phyloP scores from a whole-genome alignment of 1,140 invertebrate species.

The Mercenaria mercenaria region DNA sequence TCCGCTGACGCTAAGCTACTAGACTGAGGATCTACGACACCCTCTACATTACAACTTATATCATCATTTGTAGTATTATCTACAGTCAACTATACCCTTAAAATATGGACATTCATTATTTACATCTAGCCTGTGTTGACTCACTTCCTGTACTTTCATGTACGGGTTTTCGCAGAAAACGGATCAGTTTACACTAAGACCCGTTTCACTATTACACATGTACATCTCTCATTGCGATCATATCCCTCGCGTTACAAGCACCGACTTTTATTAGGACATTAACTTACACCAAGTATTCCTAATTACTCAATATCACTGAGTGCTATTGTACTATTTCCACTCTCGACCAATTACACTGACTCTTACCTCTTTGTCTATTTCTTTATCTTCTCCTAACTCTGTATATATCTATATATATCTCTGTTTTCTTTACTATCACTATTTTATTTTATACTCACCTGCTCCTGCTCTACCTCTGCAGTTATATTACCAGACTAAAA shows the following conservation, averaged over 20 bases:
- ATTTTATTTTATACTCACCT: too few species aligned
- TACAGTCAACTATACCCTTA: constrained; percentile 53
- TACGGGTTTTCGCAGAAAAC: constrained; percentile 13
- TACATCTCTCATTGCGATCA: constrained; percentile 65
- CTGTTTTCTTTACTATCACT: too few species aligned
- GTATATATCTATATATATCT: too few species aligned
- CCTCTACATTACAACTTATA: constrained; percentile 66
- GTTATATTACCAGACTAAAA: too few species aligned
- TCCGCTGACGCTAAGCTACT: background rate
- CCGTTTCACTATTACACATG: constrained; percentile 33
- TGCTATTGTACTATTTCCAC: too few species aligned
- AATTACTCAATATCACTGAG: too few species aligned
- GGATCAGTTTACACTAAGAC: constrained; percentile 11
- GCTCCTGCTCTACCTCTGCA: too few species aligned
- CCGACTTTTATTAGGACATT: background rate
- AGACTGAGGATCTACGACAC: background rate
- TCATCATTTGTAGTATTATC: constrained; percentile 65
- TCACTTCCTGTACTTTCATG: constrained; percentile 60
- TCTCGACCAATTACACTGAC: too few species aligned
- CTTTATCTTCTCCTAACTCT: too few species aligned
- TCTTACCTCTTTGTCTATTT: too few species aligned
- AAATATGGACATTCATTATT: constrained; percentile 61
- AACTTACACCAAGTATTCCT: too few species aligned
- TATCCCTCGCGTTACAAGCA: background rate
- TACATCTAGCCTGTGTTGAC: background rate